phyloP scores from a whole-genome alignment of 2,888 invertebrate genomes.

The Unio delphinus region DNA sequence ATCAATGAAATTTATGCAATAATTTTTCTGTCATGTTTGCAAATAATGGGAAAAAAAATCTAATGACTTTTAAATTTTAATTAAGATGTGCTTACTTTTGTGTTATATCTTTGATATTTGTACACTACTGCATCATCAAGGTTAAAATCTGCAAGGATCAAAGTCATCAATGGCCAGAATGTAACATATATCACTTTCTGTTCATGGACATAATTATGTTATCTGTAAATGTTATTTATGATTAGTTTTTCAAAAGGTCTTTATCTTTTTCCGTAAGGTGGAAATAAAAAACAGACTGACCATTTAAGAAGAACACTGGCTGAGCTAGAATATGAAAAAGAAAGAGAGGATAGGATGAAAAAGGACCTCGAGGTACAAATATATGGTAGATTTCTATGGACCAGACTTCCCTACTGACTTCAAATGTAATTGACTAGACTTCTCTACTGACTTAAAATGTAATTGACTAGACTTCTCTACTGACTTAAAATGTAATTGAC shows the following conservation, averaged over 20 bases:
- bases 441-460: too few relatives aligned
- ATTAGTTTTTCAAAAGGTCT: background rate
- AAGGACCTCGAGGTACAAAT: slow-evolving; percentile 58
- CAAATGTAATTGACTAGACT: too few relatives aligned
- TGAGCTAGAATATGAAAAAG: slow-evolving; percentile 61
- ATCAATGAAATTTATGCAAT: too few relatives aligned
- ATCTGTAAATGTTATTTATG: background rate
- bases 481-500: too few relatives aligned
- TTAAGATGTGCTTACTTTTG: too few relatives aligned
- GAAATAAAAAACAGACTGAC: slow-evolving; percentile 54
- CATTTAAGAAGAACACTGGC: slow-evolving; percentile 51
- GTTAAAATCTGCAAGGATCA: too few relatives aligned
- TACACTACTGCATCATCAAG: too few relatives aligned
- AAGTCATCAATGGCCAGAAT: background rate
- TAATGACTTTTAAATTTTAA: too few relatives aligned
- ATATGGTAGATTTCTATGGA: background rate
- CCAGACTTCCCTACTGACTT: background rate
- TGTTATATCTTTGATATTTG: too few relatives aligned
- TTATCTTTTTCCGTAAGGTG: slow-evolving; percentile 40
- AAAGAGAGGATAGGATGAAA: slow-evolving; percentile 59
- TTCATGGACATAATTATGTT: background rate
- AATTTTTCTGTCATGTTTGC: too few relatives aligned
- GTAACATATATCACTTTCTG: background rate
- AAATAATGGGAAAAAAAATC: too few relatives aligned
- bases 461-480: background rate